Percentiles rank a stretch among this genome's conserved stretches.
Evolutionary conservation across 2,888 invertebrate species (phyloP).

Genomic region (Drosophila macrothrix): DNA sequence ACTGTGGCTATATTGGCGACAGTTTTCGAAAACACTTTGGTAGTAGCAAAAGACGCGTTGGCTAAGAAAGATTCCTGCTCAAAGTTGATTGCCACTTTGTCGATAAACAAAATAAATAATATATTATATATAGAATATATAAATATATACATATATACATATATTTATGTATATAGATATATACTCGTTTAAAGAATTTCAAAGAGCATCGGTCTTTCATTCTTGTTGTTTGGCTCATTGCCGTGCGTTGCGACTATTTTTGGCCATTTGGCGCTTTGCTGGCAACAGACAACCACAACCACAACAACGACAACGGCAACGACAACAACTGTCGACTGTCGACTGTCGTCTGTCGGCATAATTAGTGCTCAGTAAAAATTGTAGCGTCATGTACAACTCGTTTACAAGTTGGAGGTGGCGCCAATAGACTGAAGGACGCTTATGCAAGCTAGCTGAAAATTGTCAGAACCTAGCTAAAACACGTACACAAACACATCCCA

Average conservation of each 20-base stretch:
- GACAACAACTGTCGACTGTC: constrained; percentile 6
- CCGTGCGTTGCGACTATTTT: constrained; percentile 74
- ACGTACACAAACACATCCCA: not conserved
- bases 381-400: constrained; percentile 72
- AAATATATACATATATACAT: constrained; percentile 1
- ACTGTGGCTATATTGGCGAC: constrained; percentile 47
- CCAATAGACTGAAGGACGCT: constrained; percentile 42
- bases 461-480: not conserved
- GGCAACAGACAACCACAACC: constrained; percentile 22
- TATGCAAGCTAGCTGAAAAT: constrained; percentile 55
- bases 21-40: constrained; percentile 35
- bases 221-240: constrained; percentile 69
- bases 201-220: constrained; percentile 12
- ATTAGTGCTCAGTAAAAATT: constrained; percentile 42
- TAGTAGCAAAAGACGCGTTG: constrained; percentile 73
- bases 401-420: constrained; percentile 66
- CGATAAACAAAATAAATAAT: constrained; percentile 44
- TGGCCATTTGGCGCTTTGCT: constrained; percentile 61
- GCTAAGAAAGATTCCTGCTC: constrained; percentile 23
- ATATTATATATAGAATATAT: constrained; percentile 36
- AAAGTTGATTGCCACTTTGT: constrained; percentile 31
- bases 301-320: not conserved
- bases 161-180: constrained; percentile 14
- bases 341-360: constrained; percentile 17
- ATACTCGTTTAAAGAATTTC: constrained; percentile 5